A percentile compares a stretch with the other conserved stretches of the same genome.
Conservation (phyloP, 2,113 vertebrate genomes). For the Cololabis saira region DNA sequence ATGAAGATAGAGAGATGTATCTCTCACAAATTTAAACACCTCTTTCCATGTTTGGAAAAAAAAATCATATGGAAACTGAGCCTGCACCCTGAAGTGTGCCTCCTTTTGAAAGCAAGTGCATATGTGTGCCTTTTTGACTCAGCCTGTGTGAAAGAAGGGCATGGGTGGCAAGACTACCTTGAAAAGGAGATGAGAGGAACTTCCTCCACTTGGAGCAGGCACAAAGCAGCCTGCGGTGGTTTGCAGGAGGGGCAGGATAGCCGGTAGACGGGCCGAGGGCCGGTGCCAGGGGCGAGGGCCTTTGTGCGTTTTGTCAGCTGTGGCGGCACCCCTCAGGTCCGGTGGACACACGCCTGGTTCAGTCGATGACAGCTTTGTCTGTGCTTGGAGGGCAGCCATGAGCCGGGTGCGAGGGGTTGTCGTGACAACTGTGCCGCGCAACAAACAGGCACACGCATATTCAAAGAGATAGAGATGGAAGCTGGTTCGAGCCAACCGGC, state of each 20-base stretch:
- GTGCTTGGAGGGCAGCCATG: conserved; percentile 70
- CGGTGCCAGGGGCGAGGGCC: conserved; percentile 58
- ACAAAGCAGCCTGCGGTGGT: conserved; percentile 68
- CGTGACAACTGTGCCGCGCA: conserved; percentile 61
- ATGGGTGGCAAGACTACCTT: conserved; percentile 61
- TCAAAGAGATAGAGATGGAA: not conserved
- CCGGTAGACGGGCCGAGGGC: conserved; percentile 63
- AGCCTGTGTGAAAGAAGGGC: conserved; percentile 40
- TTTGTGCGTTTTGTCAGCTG: conserved; percentile 73
- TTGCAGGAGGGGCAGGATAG: conserved; percentile 45
- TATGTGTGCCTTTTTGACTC: conserved; percentile 4
- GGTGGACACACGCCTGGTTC: conserved; percentile 76
- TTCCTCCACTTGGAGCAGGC: conserved; percentile 72
- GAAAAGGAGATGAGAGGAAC: conserved; percentile 70
- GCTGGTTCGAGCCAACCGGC: conserved; percentile 1
- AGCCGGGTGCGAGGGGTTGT: conserved; percentile 62
- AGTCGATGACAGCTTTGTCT: conserved; percentile 74
- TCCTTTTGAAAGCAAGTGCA: too few species aligned
- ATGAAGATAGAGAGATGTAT: too few species aligned
- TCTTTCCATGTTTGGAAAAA: too few species aligned
- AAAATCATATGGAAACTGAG: not conserved
- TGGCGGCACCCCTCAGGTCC: conserved; percentile 68
- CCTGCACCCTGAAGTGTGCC: not conserved
- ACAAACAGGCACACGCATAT: conserved; percentile 21
- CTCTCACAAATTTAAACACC: too few species aligned